Base-by-base conservation (phyloP, 1,140 invertebrate genomes). In the Drosophila subpulchrella region DNA sequence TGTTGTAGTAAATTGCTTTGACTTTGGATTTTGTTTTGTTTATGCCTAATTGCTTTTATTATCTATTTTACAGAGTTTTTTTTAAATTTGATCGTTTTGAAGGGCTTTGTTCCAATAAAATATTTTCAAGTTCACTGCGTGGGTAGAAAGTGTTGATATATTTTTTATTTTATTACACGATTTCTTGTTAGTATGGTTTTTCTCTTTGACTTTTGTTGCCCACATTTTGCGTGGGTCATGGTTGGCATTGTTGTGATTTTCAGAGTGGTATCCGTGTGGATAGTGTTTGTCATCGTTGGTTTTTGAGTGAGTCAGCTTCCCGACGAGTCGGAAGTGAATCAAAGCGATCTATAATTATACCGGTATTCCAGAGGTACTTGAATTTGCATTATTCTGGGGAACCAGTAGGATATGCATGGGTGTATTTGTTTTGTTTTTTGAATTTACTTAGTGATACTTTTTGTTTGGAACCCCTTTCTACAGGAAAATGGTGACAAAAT, bases 61-160 rank as follows among this genome's bases (percentile, higher is more conserved):
- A 65, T 42, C 36, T 53, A 55, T 57, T 46, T 44, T 32, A 58
- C n/a, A n/a, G 44, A 55, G 65, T 71, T 58, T 67, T 42, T 60
- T 77, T 62, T 63, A 65, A 34, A 41, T 65, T 17, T 51, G 63
- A 56, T 74, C 13, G 12, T 13, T 55, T 66, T 61, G 39, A 73
- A 51, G 62, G 56, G 55, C 56, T 65, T 85, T 81, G 63, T 86
- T 74, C 50, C 42, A 51, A 61, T 68, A 38, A 71, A 85, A 86
- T 63, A 85, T 78, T 85, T 85, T 85, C 81, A 85, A 85, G 81
- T 85, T 85, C 81, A 85, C 67, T 67, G 63, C 60, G 78, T 86
- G 81, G 81, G 81, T 58, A 27, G 68, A 71, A 75, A 62, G 67
- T 63, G 63, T 47, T 48, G 38, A 65, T 68, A 42, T 70, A 67